Percentiles rank a stretch among this genome's conserved stretches.
Evolutionary conservation across 2,888 invertebrate genomes (phyloP).

Genomic region (Thereva unica): DNA sequence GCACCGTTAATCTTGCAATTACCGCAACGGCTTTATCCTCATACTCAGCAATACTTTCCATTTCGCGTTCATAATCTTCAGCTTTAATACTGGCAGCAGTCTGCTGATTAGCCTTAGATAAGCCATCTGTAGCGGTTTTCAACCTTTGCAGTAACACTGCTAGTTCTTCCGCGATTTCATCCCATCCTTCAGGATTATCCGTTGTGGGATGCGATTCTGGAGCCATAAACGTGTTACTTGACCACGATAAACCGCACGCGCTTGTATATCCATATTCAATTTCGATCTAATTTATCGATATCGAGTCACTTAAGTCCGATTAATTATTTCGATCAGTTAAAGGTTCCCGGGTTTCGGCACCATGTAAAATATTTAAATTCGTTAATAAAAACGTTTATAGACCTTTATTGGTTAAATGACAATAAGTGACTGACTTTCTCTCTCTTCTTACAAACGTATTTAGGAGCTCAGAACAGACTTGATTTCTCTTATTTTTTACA

Average conservation of each 20-base stretch:
- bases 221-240: not conserved
- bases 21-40: not conserved
- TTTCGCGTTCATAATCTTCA: not conserved
- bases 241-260: not conserved
- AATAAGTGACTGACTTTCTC: too few relatives aligned
- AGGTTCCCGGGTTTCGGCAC: too few relatives aligned
- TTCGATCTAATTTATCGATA: too few relatives aligned
- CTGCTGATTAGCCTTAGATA: not conserved
- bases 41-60: not conserved
- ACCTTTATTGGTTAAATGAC: too few relatives aligned
- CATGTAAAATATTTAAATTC: too few relatives aligned
- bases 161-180: not conserved
- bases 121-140: not conserved
- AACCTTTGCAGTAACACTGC: not conserved
- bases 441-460: too few relatives aligned
- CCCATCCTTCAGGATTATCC: not conserved
- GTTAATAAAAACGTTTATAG: too few relatives aligned
- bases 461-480: too few relatives aligned
- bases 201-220: not conserved
- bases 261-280: not conserved
- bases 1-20: not conserved
- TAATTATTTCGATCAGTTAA: too few relatives aligned
- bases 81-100: not conserved
- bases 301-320: too few relatives aligned
- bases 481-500: too few relatives aligned